Conservation (phyloP, 1,140 invertebrate species). For the Sesamia nonagrioides region DNA sequence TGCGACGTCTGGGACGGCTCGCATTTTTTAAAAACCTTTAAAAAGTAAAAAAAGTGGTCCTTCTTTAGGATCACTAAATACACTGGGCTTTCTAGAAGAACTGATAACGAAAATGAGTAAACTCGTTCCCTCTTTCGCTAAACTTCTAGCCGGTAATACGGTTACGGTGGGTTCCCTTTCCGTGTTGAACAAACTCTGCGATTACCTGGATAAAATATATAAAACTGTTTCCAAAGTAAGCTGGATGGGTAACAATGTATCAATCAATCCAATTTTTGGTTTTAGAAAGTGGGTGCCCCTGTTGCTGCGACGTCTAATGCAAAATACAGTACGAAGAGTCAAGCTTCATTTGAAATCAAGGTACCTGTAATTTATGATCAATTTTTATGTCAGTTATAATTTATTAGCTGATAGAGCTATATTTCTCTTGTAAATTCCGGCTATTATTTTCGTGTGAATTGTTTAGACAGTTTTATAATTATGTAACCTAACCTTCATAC, state of each 20-base stretch:
- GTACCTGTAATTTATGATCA: slow-evolving; percentile 70
- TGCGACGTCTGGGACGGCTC: slow-evolving; percentile 50
- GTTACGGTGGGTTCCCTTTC: slow-evolving; percentile 68
- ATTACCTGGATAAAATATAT: slow-evolving; percentile 4
- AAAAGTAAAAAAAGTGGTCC: slow-evolving; percentile 51
- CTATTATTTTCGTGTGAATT: neutral
- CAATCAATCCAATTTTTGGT: slow-evolving; percentile 40
- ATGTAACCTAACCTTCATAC: slow-evolving; percentile 85
- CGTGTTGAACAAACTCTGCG: slow-evolving; percentile 1
- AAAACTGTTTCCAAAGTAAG: slow-evolving; percentile 2
- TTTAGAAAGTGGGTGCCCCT: slow-evolving; percentile 79
- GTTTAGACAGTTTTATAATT: slow-evolving; percentile 66
- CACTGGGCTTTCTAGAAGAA: slow-evolving; percentile 77
- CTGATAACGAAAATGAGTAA: slow-evolving; percentile 79
- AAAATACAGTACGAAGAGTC: slow-evolving; percentile 89
- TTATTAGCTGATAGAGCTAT: neutral
- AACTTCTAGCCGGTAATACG: slow-evolving; percentile 69
- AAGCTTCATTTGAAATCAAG: slow-evolving; percentile 92
- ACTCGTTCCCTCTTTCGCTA: slow-evolving; percentile 75
- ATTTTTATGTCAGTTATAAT: neutral
- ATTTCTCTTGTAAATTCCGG: neutral
- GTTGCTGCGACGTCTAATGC: slow-evolving; percentile 81
- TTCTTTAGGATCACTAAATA: slow-evolving; percentile 63
- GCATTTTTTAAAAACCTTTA: slow-evolving; percentile 29
- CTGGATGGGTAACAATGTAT: slow-evolving; percentile 5